Evolutionary conservation across 2,888 invertebrate genomes (phyloP), one percentile per base, ranked within the genome.

Genomic region (Dasypogon diadema): DNA sequence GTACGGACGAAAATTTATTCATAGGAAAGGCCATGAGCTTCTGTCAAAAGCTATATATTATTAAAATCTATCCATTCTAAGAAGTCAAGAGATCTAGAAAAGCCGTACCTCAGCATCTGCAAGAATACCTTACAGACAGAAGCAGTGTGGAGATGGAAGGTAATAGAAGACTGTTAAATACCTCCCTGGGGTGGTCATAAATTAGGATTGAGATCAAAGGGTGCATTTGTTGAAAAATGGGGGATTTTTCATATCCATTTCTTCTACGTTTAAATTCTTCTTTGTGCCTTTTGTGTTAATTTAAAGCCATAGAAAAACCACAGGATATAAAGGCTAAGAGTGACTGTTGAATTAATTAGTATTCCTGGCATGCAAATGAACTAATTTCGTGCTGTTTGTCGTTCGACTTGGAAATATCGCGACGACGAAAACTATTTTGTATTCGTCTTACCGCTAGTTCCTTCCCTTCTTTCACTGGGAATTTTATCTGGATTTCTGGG

Each of bases 31-130:
- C 65, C 65, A 48, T 24, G 65, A 46, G 65, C 22, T 48, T 46
- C 65, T 65, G 65, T 65, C 65, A 65, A 65, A 65, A 65, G 65
- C 42, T 24, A 65, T 65, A 42, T 65, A 65, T 65, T 65, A 65
- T 65, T 65, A 65, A 48, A 65, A 65, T 65, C 48, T 65, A 65
- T 65, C 65, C 65, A 22, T n/a, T 22, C 24, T 48, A 65, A 48
- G 65, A 65, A 65, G 37, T 42, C 65, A 21, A 21, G 48, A 65
- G 65, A 65, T 65, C 65, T n/a, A 24, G 65, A 46, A 48, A 65
- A 65, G 48, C 65, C 14, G 46, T 46, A 48, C 37, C 65, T 65
- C 65, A 65, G 65, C 65, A 65, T 65, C 65, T 65, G 16, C 37
- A 37, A 21, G 60, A 21, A 26, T 21, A 21, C 37, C 21, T 16